Evolutionary conservation across 2,113 vertebrate species (phyloP).

Genomic region (Macquaria australasica): DNA sequence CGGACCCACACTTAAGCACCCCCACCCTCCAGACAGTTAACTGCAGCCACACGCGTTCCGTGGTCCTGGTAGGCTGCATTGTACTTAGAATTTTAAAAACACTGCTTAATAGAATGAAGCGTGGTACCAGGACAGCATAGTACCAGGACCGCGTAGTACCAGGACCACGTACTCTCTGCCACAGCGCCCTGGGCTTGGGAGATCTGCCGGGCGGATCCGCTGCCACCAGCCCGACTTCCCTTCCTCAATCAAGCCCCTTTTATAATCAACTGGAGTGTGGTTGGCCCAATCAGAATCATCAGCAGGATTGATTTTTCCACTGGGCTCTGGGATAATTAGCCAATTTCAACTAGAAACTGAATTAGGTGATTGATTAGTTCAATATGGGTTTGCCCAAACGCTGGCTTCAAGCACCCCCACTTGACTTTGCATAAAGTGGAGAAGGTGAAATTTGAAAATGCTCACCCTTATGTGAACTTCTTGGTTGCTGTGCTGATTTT

Average conservation of each 20-base stretch:
- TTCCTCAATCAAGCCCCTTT: constrained; percentile 70
- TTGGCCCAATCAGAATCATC: constrained; percentile 79
- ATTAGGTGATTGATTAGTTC: constrained; percentile 77
- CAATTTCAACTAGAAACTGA: constrained; percentile 67
- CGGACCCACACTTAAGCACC: too few relatives aligned
- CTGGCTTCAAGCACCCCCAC: constrained; percentile 40
- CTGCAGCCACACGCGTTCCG: too few relatives aligned
- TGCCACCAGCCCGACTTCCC: too few relatives aligned
- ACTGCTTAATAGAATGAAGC: too few relatives aligned
- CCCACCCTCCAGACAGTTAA: too few relatives aligned
- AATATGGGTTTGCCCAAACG: constrained; percentile 45
- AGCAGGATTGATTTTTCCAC: constrained; percentile 62
- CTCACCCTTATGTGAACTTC: background rate
- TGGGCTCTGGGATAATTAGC: constrained; percentile 74
- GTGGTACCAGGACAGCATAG: too few relatives aligned
- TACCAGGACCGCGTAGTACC: too few relatives aligned
- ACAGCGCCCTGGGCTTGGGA: too few relatives aligned
- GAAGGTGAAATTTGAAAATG: constrained; percentile 32
- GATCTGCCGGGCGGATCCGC: too few relatives aligned
- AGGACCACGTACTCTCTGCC: too few relatives aligned
- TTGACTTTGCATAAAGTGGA: constrained; percentile 57
- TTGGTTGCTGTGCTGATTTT: constrained; percentile 6
- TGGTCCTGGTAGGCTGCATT: too few relatives aligned
- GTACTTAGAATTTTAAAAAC: too few relatives aligned
- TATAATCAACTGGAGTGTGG: constrained; percentile 74